Percentiles rank a stretch among this genome's conserved stretches.
phyloP scores from a whole-genome alignment of 2,888 invertebrate genomes.

The Sphecodes monilicornis region DNA sequence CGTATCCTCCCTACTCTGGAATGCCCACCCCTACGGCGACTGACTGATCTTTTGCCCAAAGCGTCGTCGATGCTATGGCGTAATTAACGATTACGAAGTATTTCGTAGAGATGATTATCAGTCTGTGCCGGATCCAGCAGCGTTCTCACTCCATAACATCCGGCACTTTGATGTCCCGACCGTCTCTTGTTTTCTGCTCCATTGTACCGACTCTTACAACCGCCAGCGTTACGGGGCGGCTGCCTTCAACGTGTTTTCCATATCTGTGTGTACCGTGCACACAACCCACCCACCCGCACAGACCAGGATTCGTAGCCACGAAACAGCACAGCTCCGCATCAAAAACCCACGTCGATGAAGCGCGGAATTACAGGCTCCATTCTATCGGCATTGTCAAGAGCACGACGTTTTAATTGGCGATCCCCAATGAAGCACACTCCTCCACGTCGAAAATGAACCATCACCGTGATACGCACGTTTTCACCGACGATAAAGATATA shows the following conservation, averaged over 20 bases:
- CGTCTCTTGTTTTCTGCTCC: conserved; percentile 82
- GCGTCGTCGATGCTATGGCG: conserved; percentile 70
- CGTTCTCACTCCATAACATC: conserved; percentile 82
- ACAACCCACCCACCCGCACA: neutral
- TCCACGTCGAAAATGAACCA: conserved; percentile 62
- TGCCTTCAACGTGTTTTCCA: conserved; percentile 7
- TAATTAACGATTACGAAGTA: conserved; percentile 85
- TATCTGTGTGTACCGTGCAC: conserved; percentile 30
- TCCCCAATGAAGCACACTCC: conserved; percentile 63
- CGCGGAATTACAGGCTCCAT: conserved; percentile 64
- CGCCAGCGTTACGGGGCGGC: conserved; percentile 19
- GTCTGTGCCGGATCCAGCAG: conserved; percentile 83
- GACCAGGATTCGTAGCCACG: conserved; percentile 2
- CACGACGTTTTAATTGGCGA: conserved; percentile 71
- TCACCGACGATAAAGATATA: conserved; percentile 63
- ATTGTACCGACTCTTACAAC: conserved; percentile 77
- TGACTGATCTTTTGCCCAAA: conserved; percentile 68
- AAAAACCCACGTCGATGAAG: conserved; percentile 66
- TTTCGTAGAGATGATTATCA: conserved; percentile 84
- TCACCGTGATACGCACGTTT: conserved; percentile 64
- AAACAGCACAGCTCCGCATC: conserved; percentile 42
- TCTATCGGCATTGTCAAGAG: conserved; percentile 58
- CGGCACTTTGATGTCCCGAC: conserved; percentile 83
- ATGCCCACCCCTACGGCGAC: conserved; percentile 7
- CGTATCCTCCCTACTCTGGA: neutral